These are phyloP conservation scores for Apoda limacodes DNA, from an alignment of 2,888 invertebrate genomes.

Conservation along the genomic window DNA sequence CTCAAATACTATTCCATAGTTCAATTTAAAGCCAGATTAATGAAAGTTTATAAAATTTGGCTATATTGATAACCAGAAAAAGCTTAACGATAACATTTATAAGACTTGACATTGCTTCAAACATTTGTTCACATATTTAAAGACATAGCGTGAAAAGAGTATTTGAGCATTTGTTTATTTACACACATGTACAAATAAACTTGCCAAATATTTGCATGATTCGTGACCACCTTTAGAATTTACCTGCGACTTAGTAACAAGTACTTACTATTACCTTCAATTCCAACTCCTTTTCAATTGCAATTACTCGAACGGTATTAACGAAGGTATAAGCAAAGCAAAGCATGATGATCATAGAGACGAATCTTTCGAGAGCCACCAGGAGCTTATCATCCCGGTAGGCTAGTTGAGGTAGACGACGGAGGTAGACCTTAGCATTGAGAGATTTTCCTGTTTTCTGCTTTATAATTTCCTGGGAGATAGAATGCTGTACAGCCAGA, in stretches of 20 bases:
- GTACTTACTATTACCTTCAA: slow-evolving; percentile 71
- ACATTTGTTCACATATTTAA: not conserved
- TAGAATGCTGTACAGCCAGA: slow-evolving; percentile 50
- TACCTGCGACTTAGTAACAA: slow-evolving; percentile 2
- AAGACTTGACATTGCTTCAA: no score
- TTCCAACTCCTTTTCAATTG: slow-evolving; percentile 81
- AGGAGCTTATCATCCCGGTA: slow-evolving; percentile 79
- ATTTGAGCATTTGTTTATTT: no score
- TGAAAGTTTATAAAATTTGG: no score
- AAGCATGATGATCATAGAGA: slow-evolving; percentile 84
- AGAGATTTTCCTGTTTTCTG: slow-evolving; percentile 40
- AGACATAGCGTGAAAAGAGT: slow-evolving; percentile 3
- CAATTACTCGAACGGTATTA: slow-evolving; percentile 80
- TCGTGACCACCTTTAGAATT: no score
- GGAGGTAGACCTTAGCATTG: slow-evolving; percentile 59
- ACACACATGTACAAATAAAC: no score
- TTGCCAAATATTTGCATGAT: no score
- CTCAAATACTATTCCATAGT: no score
- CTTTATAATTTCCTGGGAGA: slow-evolving; percentile 54
- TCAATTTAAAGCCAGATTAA: no score
- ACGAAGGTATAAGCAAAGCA: slow-evolving; percentile 87
- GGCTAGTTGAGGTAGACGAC: slow-evolving; percentile 79
- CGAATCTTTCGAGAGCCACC: slow-evolving; percentile 74
- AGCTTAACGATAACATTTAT: no score
- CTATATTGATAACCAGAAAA: no score